Conservation (phyloP, 2,797 vertebrate species). For the Chloroceryle inda region DNA sequence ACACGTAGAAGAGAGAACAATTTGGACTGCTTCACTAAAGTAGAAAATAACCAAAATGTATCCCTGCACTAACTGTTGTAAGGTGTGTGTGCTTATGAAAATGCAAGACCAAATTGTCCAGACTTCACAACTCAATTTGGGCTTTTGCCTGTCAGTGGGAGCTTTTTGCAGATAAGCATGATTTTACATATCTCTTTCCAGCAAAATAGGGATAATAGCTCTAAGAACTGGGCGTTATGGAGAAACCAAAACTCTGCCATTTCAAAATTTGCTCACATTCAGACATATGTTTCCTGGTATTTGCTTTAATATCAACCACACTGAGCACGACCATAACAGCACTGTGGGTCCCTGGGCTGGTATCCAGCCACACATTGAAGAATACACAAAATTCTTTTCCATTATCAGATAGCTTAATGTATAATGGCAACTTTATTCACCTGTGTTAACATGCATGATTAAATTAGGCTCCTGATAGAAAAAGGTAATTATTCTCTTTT, state of each 20-base stretch:
- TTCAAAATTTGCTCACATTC: not conserved
- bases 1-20: not conserved
- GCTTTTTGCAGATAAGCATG: not conserved
- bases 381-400: not conserved
- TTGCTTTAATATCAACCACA: not conserved
- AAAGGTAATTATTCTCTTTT: not conserved
- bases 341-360: not conserved
- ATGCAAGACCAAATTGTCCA: not conserved
- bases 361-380: fast-evolving
- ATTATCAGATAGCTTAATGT: not conserved
- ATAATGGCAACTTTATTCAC: not conserved
- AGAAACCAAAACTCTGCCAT: not conserved
- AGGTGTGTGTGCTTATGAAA: not conserved
- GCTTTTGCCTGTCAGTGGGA: not conserved
- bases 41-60: not conserved
- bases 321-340: not conserved
- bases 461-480: not conserved
- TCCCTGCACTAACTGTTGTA: not conserved
- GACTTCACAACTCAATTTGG: not conserved
- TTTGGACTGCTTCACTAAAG: not conserved
- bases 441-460: not conserved
- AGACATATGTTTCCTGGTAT: not conserved
- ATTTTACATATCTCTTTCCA: not conserved
- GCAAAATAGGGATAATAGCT: not conserved
- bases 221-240: not conserved